Conservation (phyloP, 2,797 vertebrate genomes). For the Rhinella marina region DNA sequence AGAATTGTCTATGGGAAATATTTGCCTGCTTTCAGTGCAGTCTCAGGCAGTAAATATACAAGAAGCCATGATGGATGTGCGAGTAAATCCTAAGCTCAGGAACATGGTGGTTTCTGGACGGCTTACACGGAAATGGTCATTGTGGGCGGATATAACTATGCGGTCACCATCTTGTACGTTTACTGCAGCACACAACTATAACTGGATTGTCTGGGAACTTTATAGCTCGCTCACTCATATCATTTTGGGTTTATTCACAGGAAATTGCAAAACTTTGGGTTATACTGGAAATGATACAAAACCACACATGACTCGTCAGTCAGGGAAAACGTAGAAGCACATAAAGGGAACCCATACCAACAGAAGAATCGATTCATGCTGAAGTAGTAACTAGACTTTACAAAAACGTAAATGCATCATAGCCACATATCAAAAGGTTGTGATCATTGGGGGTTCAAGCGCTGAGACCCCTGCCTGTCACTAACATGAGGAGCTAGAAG, state of each 20-base stretch:
- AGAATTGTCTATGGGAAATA: no score
- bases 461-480: no score
- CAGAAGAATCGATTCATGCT: background rate
- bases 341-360: background rate
- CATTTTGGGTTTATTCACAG: background rate
- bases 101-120: background rate
- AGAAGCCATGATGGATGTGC: background rate
- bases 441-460: no score
- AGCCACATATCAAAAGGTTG: no score
- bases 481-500: no score
- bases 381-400: no score
- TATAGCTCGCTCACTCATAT: background rate
- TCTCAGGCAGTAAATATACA: background rate
- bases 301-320: background rate
- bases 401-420: no score
- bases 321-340: background rate
- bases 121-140: background rate
- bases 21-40: no score
- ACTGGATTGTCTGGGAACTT: background rate
- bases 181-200: background rate
- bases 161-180: background rate
- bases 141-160: background rate
- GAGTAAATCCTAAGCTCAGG: background rate
- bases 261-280: conserved; percentile 8
- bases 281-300: background rate